Conservation (phyloP, 2,797 vertebrate genomes). For the Prunella strophiata region DNA sequence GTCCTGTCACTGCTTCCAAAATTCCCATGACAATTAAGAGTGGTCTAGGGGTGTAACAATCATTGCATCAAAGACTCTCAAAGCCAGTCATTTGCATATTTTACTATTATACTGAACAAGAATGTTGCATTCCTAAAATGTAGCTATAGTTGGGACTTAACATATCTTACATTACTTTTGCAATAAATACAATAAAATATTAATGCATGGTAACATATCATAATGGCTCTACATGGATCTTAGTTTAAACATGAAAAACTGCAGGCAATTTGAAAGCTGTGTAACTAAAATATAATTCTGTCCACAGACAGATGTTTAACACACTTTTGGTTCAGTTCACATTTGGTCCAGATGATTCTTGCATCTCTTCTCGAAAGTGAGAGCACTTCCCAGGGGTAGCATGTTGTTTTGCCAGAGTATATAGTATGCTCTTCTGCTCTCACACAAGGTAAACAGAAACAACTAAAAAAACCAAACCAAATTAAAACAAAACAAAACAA, state of each 20-base stretch:
- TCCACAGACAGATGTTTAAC: background rate
- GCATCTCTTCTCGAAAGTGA: background rate
- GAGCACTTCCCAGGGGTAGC: background rate
- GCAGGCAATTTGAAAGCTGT: background rate
- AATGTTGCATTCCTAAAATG: background rate
- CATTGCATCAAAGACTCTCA: background rate
- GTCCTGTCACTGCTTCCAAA: background rate
- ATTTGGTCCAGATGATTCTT: background rate
- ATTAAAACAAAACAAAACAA: background rate
- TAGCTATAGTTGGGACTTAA: background rate
- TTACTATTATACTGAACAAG: background rate
- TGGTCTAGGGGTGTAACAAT: background rate
- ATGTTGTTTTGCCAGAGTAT: background rate
- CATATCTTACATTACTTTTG: background rate
- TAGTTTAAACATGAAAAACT: background rate
- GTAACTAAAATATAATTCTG: background rate
- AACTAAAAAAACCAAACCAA: background rate
- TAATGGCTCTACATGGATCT: background rate
- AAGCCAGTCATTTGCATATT: background rate
- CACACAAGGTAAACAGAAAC: background rate
- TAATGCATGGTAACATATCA: background rate
- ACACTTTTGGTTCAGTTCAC: background rate
- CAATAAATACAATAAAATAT: background rate
- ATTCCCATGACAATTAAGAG: background rate
- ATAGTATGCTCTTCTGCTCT: background rate